phyloP scores from a whole-genome alignment of 2,888 invertebrate species.

The Callosobruchus maculatus region DNA sequence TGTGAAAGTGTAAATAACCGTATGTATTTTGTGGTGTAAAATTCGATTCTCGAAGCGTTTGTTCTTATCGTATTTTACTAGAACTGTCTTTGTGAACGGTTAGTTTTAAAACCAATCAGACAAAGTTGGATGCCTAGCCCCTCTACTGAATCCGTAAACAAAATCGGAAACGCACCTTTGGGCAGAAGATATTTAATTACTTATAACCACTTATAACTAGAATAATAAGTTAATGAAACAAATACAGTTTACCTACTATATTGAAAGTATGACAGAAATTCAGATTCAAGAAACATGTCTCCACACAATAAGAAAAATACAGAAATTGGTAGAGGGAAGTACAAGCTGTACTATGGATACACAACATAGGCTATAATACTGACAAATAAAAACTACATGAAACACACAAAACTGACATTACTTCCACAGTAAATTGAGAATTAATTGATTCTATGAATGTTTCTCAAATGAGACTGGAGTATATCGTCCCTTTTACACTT shows the following conservation, averaged over 20 bases:
- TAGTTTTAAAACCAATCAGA: no score
- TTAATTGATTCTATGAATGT: conserved; percentile 3
- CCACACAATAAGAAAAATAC: not conserved
- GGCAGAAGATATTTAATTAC: no score
- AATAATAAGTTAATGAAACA: not conserved
- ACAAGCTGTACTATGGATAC: not conserved
- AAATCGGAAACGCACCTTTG: no score
- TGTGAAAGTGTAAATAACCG: no score
- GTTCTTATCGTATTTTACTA: no score
- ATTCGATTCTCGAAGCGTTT: no score
- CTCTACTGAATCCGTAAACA: no score
- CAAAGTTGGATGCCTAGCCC: no score
- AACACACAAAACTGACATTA: not conserved
- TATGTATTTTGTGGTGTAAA: no score
- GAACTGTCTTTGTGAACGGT: no score
- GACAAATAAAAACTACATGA: not conserved
- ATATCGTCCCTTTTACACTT: conserved; percentile 4
- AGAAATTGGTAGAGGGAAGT: not conserved
- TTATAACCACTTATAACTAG: no score
- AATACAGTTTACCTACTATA: not conserved
- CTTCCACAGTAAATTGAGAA: not conserved
- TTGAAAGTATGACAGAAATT: not conserved
- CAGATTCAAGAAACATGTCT: not conserved
- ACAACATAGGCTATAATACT: not conserved
- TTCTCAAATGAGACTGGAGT: conserved; percentile 3